Evolutionary conservation across 2,797 vertebrate species (phyloP).

Genomic region (Danio aesculapii): DNA sequence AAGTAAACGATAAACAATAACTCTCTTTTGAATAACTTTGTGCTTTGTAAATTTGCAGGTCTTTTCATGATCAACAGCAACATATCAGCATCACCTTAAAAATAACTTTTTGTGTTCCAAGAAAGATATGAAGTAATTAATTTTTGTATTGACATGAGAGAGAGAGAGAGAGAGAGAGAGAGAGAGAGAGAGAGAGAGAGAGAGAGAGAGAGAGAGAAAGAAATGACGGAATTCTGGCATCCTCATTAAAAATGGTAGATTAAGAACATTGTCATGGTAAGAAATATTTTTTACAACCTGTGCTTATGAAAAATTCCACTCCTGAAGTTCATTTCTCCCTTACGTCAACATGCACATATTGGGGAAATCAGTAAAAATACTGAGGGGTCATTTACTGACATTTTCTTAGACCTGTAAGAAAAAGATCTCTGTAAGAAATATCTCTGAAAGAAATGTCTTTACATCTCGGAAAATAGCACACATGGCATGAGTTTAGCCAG

Average conservation of each 20-base stretch:
- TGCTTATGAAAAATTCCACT: background rate
- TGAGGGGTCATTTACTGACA: background rate
- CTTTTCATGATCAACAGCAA: no score
- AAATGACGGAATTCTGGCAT: background rate
- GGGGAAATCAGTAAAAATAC: background rate
- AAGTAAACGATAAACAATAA: no score
- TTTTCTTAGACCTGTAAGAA: background rate
- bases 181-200: background rate
- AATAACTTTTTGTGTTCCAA: background rate
- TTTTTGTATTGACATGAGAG: background rate
- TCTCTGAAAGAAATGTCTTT: background rate
- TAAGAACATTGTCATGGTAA: background rate
- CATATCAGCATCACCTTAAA: background rate
- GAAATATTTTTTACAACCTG: background rate
- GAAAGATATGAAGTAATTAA: background rate
- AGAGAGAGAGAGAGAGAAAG: background rate
- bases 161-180: background rate
- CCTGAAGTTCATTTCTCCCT: background rate
- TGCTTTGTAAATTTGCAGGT: no score
- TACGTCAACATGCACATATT: background rate
- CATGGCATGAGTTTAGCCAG: background rate
- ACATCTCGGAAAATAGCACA: background rate
- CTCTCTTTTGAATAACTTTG: no score
- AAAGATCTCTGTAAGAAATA: no score
- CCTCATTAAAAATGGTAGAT: no score